Conservation (phyloP, 2,113 vertebrate species). For the Ptilonorhynchus violaceus region DNA sequence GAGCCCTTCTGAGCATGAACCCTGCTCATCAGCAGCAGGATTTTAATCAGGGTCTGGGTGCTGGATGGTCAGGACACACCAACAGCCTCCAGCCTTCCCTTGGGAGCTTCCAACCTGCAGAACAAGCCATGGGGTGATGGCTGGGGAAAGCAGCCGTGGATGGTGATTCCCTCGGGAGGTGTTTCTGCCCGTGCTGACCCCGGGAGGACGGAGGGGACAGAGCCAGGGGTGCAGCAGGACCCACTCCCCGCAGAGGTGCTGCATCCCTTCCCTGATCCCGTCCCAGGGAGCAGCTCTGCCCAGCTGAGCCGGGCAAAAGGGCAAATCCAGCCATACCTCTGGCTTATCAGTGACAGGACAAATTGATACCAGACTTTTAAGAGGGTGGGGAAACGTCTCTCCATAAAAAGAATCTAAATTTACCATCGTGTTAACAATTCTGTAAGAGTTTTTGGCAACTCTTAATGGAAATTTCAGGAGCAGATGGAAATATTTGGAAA, state of each 20-base stretch:
- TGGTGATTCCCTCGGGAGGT: not conserved
- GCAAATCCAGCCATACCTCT: slow-evolving; percentile 54
- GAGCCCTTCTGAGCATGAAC: not conserved
- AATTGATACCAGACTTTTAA: slow-evolving; percentile 60
- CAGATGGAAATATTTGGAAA: slow-evolving; percentile 80
- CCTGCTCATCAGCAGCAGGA: not conserved
- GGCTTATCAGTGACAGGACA: slow-evolving; percentile 60
- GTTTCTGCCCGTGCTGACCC: not conserved
- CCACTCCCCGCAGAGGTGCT: fast-evolving
- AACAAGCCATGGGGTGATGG: fast-evolving
- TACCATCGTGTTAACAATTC: slow-evolving; percentile 70
- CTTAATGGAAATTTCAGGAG: slow-evolving; percentile 73
- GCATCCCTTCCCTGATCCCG: not conserved
- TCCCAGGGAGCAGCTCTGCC: not conserved
- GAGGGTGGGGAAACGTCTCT: slow-evolving; percentile 63
- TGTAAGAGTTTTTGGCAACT: slow-evolving; percentile 72
- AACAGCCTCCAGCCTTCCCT: fast-evolving
- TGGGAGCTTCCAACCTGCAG: not conserved
- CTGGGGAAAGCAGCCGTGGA: not conserved
- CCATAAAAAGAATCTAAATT: slow-evolving; percentile 67
- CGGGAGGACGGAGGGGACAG: not conserved
- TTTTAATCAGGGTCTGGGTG: not conserved
- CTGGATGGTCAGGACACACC: not conserved
- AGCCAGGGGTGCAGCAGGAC: not conserved
- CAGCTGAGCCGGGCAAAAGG: not conserved